Evolutionary conservation across 2,797 vertebrate genomes (phyloP), one percentile per base, ranked within the genome.

Genomic region (Spinibarbus caldwelli): DNA sequence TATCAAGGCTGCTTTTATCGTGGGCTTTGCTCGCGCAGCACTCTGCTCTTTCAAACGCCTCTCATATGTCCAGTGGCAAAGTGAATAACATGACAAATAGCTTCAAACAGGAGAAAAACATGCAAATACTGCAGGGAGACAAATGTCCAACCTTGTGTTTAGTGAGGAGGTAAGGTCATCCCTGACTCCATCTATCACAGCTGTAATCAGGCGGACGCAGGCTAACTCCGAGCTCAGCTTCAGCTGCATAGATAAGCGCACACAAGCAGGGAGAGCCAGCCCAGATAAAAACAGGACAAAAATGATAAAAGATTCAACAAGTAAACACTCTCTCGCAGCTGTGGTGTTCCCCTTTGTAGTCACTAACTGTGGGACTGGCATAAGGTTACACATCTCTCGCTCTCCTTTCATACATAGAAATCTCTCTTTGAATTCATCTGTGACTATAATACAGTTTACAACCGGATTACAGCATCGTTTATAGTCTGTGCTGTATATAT

Each of bases 141-240:
- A 93, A 94, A 95, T 94, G 93, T 93, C 90, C 93, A 94, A 94
- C 94, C 93, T 94, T 95, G 94, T 93, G 93, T 95, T 95, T 94
- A 94, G 93, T 91, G 89, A 85, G 91, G 93, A 93, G 94, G 90
- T 94, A 93, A 95, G 94, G 94, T 95, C 94, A 93, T 91, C 93
- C 91, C 88, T 91, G 89, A 89, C 91, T 90, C 91, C 92, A 95
- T 95, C 94, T 94, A 95, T 94, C 94, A 94, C 91, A 75, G 91
- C 86, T 94, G 92, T 95, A 95, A 95, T 96, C 94, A 94, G 94
- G 92, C 88, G 81, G 89, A 91, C 91, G 75, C 94, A 94, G 94
- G 88, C 93, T 87, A 67, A 82, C 90, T 91, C 90, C 80, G 34
- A 88, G 88, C 91, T 89, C 89, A 54, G 85, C 90, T 90, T 91